A percentile compares a stretch with the other conserved stretches of the same genome.
phyloP scores from a whole-genome alignment of 2,113 vertebrate species.

The Zosterops lateralis region DNA sequence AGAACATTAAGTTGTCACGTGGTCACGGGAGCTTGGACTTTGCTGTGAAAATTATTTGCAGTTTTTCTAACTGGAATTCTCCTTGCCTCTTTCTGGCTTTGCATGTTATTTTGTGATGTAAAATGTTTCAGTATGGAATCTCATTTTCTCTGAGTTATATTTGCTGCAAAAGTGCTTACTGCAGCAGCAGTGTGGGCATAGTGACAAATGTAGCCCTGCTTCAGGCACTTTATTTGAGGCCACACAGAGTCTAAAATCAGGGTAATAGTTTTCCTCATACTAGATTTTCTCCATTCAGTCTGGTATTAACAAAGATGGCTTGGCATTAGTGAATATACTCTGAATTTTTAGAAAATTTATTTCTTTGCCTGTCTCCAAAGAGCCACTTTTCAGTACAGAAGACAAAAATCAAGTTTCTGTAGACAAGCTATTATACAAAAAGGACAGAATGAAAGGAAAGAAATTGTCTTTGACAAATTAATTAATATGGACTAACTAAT shows the following conservation, averaged over 20 bases:
- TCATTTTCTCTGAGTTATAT: neutral
- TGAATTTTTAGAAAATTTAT: neutral
- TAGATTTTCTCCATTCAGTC: neutral
- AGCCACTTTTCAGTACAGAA: neutral
- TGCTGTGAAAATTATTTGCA: neutral
- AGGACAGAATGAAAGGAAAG: neutral
- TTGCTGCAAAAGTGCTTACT: neutral
- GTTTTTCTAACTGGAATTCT: neutral
- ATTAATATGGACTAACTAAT: constrained; percentile 50
- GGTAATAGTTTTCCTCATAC: neutral
- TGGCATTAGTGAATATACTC: neutral
- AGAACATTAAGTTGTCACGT: neutral
- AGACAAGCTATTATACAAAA: constrained; percentile 30
- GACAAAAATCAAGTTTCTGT: neutral
- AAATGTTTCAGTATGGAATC: neutral
- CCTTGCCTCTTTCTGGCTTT: neutral
- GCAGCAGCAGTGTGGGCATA: neutral
- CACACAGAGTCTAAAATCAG: neutral
- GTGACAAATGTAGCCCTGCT: neutral
- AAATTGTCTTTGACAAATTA: constrained; percentile 66
- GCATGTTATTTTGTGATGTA: neutral
- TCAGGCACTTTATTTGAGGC: neutral
- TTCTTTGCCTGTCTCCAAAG: neutral
- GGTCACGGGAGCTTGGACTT: neutral
- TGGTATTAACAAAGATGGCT: neutral